A percentile compares a stretch with the other conserved stretches of the same genome.
Evolutionary conservation across 2,113 vertebrate species (phyloP).

Genomic region (Centropristis striata): DNA sequence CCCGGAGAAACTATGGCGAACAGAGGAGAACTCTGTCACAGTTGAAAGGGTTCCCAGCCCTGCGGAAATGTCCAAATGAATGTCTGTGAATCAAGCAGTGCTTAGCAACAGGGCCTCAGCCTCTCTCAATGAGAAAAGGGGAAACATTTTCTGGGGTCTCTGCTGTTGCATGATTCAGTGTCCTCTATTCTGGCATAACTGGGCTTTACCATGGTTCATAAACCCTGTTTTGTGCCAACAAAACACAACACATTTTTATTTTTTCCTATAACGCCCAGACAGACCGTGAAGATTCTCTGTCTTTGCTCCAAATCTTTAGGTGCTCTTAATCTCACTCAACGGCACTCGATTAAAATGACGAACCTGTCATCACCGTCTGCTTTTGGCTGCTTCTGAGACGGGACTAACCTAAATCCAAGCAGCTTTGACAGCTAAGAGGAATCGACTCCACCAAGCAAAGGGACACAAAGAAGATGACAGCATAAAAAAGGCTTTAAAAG

Average conservation of each 20-base stretch:
- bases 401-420: slow-evolving; percentile 11
- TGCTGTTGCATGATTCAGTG: slow-evolving; percentile 12
- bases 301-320: slow-evolving; percentile 51
- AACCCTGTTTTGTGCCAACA: background rate
- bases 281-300: background rate
- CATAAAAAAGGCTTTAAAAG: background rate
- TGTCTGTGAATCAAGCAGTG: slow-evolving; percentile 40
- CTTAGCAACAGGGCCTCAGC: slow-evolving; percentile 54
- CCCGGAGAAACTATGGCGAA: slow-evolving; percentile 25
- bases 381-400: background rate
- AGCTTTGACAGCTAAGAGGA: slow-evolving; percentile 16
- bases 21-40: slow-evolving; percentile 37
- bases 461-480: background rate
- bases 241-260: slow-evolving; percentile 1
- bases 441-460: background rate
- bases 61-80: slow-evolving; percentile 51
- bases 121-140: slow-evolving; percentile 29
- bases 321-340: slow-evolving; percentile 45
- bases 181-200: slow-evolving; percentile 27
- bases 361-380: slow-evolving; percentile 33
- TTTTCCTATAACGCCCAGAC: background rate
- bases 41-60: slow-evolving; percentile 42
- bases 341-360: slow-evolving; percentile 51
- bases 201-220: background rate
- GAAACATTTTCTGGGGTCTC: slow-evolving; percentile 16